Evolutionary conservation across 2,888 invertebrate species (phyloP), one percentile per base, ranked within the genome.

Genomic region (Ganaspis brasiliensis): DNA sequence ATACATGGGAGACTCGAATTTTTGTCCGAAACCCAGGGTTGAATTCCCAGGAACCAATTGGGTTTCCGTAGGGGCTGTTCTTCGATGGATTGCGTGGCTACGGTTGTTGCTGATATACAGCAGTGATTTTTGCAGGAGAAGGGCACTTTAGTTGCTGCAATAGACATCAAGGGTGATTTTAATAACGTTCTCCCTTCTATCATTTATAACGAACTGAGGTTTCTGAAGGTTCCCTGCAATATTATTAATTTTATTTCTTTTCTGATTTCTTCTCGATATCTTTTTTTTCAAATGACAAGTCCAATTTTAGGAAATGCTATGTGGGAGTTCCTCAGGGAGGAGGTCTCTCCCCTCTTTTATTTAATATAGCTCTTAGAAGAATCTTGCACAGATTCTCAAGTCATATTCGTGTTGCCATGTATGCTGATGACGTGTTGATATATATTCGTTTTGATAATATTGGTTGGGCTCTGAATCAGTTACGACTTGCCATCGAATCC

Each of bases 61-160:
- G 67, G 45, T 67, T 67, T 67, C 14, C 4, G 67, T 16, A 45
- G 24, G n/a, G 45, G 67, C 3, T 4, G 19, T 19, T 49, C 40
- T 1, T 8, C 16, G 16, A 2, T 63, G 10, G 14, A 63, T 6
- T 35, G 67, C 6, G 67, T 49, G 0, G n/a, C 49, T 2, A n/a
- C 19, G n/a, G 16, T 49, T 6, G 16, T n/a, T 3, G 3, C 16
- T 1, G 49, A 49, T n/a, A 49, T 49, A 2, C 16, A n/a, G 6
- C n/a, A 49, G 6, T 1, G 49, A 8, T 49, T 49, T 49, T 8
- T 16, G 4, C n/a, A 49, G 6, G 16, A 49, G 5, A 3, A 49
- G 16, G n/a, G 49, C n/a, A 49, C 49, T 16, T 4, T 49, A n/a
- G n/a, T 16, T 1, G 6, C 16, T 6, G n/a, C 49, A n/a, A n/a